Conservation (phyloP, 2,797 vertebrate genomes). For the Fistularia commersonii region DNA sequence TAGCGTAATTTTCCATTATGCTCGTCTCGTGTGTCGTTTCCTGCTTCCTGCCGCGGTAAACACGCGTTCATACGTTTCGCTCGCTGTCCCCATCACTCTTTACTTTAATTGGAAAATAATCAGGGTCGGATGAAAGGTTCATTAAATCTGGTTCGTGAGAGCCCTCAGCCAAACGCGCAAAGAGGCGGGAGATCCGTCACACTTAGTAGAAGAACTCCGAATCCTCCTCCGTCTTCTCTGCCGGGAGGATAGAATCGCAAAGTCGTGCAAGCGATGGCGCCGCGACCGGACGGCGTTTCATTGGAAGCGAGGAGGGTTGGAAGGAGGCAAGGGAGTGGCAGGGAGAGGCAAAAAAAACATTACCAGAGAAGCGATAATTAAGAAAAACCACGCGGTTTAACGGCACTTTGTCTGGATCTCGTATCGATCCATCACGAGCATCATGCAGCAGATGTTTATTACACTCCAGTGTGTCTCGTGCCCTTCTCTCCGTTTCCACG, state of each 20-base stretch:
- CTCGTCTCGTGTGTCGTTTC: constrained; percentile 36
- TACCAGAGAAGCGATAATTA: constrained; percentile 66
- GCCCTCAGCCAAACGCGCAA: constrained; percentile 52
- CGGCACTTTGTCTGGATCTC: constrained; percentile 61
- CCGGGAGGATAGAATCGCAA: constrained; percentile 22
- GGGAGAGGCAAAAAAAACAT: constrained; percentile 19
- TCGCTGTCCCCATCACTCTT: constrained; percentile 56
- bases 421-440: constrained; percentile 56
- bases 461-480: constrained; percentile 8
- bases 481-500: constrained; percentile 10
- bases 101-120: constrained; percentile 73
- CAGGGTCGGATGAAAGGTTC: constrained; percentile 67
- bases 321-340: constrained; percentile 7
- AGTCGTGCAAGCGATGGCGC: neutral
- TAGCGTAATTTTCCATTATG: constrained; percentile 4
- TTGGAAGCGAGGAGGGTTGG: constrained; percentile 12
- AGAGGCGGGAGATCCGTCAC: constrained; percentile 53
- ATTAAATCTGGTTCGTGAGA: constrained; percentile 68
- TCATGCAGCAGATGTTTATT: constrained; percentile 48
- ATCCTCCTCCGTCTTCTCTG: constrained; percentile 30
- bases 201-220: constrained; percentile 47
- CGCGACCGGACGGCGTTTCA: neutral
- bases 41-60: constrained; percentile 35
- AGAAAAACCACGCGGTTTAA: constrained; percentile 62
- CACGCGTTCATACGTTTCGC: constrained; percentile 54